Evolutionary conservation across 53 echinoderm and acorn worm species (phyloP).

Genomic region (Antedon mediterranea): DNA sequence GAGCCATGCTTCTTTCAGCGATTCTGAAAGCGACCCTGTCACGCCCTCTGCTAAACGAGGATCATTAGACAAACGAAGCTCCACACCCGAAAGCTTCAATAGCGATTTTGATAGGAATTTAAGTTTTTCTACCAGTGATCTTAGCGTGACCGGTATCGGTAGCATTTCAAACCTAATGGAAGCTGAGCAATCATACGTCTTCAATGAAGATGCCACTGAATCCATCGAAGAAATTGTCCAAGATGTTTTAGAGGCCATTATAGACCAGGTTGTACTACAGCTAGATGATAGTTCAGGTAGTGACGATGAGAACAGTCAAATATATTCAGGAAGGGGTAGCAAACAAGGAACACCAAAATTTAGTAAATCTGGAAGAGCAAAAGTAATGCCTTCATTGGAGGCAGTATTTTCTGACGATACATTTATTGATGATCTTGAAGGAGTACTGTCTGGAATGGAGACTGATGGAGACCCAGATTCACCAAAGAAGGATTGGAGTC

Average conservation of each 20-base stretch:
- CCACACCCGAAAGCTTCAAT: slow-evolving; percentile 2
- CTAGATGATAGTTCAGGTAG: slow-evolving; percentile 32
- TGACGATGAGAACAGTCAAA: neutral
- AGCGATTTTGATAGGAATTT: slow-evolving; percentile 93
- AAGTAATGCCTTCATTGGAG: slow-evolving; percentile 3
- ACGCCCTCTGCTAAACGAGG: neutral
- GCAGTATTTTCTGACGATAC: slow-evolving; percentile 52
- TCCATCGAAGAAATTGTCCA: slow-evolving; percentile 71
- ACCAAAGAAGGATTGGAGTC: slow-evolving; percentile 20
- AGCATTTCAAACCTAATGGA: slow-evolving; percentile 71
- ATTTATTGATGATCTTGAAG: slow-evolving; percentile 70
- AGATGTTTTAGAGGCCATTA: slow-evolving; percentile 47
- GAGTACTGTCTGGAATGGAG: slow-evolving; percentile 68
- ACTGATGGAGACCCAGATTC: slow-evolving; percentile 38
- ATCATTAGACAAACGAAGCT: neutral
- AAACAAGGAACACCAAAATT: neutral
- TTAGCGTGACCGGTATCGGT: slow-evolving; percentile 10
- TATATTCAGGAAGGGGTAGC: neutral
- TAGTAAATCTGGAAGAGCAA: neutral
- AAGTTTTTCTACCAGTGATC: neutral
- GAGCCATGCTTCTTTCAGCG: slow-evolving; percentile 61
- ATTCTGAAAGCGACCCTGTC: slow-evolving; percentile 71
- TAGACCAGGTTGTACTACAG: slow-evolving; percentile 48
- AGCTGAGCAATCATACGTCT: slow-evolving; percentile 68
- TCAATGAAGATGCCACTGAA: slow-evolving; percentile 81